Base-by-base conservation (phyloP, 2,113 vertebrate genomes). In the Mustela nigripes region DNA sequence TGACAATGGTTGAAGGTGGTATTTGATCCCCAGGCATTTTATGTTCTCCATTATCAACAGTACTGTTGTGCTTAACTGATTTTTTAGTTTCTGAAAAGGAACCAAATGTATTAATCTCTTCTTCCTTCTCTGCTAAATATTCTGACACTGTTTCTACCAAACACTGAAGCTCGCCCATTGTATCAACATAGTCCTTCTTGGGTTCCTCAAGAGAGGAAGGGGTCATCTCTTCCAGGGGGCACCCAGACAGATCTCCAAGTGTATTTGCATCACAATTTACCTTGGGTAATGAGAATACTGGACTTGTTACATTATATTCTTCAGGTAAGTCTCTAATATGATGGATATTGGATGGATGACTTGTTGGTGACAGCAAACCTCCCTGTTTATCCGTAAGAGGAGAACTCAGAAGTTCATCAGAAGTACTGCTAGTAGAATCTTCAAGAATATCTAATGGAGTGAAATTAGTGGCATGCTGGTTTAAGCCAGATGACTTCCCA, bases 81-180 rank as follows among this genome's bases (percentile, higher is more conserved):
- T 98, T 99, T 92, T 97, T 97, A 15, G 98, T 96, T 98, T 99
- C 98, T 62, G 99, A 98, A 90, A 99, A 90, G 2, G 99, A 98
- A 96, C 99, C 99, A 97, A 99, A 99, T 89, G 98, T 99, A 91
- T 98, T 99, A 80, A 99, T 99, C 98, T 99, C 99, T 96, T 99
- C 99, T 98, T 99, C 99, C 97, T 99, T 99, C 92, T 99, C 99
- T 92, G 99, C 99, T 89, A 99, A 98, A 97, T 99, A 99, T 96
- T 99, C 99, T 85, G 99, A 99, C 73, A 99, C 99, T 0, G 99
- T 99, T 97, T 99, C 99, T 84, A 99, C 99, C 80, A 99, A 99
- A 98, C 99, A 99, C 67, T 99, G 99, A 95, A 99, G 99, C 96
- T 99, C 99, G 98, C 99, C 99, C 98, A 99, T 99, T 0, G 99